These are phyloP conservation scores for Nesidiocoris tenuis DNA, from an alignment of 2,888 invertebrate species.

Conservation along the genomic window DNA sequence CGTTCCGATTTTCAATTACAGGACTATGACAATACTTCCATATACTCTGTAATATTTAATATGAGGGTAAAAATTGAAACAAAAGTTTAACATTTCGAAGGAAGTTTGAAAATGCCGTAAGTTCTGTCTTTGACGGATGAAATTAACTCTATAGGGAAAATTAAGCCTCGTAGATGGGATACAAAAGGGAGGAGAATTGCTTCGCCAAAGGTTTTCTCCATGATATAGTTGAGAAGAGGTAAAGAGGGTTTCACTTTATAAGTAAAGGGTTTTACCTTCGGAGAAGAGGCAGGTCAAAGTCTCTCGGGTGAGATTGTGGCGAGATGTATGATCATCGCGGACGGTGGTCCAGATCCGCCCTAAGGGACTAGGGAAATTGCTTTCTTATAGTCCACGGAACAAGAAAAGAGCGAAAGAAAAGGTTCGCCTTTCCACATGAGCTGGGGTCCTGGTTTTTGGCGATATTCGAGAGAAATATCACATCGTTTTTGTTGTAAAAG, in stretches of 20 bases:
- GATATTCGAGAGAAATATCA: too few relatives aligned
- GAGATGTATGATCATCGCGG: slow-evolving; percentile 25
- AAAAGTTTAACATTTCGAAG: too few relatives aligned
- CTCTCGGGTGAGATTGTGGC: slow-evolving; percentile 1
- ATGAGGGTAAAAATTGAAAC: too few relatives aligned
- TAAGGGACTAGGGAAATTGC: slow-evolving; percentile 18
- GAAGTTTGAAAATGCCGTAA: too few relatives aligned
- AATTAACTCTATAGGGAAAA: background rate
- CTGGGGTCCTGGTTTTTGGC: background rate
- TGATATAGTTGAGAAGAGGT: background rate
- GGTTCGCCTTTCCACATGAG: background rate
- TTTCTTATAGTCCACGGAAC: slow-evolving; percentile 22
- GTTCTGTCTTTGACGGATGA: background rate
- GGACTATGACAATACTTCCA: too few relatives aligned
- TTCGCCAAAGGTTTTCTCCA: background rate
- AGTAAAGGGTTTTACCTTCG: background rate
- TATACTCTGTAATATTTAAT: too few relatives aligned
- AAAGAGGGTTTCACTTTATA: background rate
- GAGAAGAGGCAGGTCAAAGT: background rate
- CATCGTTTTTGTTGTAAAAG: too few relatives aligned
- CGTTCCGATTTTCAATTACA: too few relatives aligned
- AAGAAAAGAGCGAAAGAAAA: too few relatives aligned
- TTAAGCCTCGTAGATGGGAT: background rate
- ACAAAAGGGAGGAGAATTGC: background rate
- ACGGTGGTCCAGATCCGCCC: background rate